Evolutionary conservation across 2,888 invertebrate genomes (phyloP).

Genomic region (Lottia gigantea): DNA sequence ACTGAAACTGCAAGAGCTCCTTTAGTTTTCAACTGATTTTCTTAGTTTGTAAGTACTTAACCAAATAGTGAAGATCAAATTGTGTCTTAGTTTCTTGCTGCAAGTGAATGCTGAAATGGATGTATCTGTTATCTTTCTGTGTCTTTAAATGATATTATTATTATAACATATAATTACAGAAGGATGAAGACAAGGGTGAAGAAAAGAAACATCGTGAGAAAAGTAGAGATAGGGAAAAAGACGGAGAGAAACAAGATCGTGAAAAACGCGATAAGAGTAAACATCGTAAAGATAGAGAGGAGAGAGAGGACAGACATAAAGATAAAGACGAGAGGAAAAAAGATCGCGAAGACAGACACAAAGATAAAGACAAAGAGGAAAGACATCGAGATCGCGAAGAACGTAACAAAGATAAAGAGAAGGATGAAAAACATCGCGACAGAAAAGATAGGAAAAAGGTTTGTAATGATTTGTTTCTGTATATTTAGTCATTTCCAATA

Average conservation of each 20-base stretch:
- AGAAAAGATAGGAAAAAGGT: slow-evolving; percentile 28
- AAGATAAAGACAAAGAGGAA: slow-evolving; percentile 34
- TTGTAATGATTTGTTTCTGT: slow-evolving; percentile 4
- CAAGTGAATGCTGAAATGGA: too few species aligned
- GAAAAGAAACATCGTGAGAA: slow-evolving; percentile 25
- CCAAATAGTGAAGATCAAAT: too few species aligned
- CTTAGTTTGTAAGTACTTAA: too few species aligned
- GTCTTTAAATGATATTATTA: too few species aligned
- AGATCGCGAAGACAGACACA: slow-evolving; percentile 27
- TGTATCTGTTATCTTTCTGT: too few species aligned
- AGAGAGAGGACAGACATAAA: slow-evolving; percentile 27
- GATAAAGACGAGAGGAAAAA: slow-evolving; percentile 22
- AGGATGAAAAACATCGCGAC: slow-evolving; percentile 25
- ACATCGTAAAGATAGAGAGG: slow-evolving; percentile 30
- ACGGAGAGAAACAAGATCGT: slow-evolving; percentile 23
- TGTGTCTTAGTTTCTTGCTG: too few species aligned
- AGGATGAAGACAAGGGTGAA: not conserved
- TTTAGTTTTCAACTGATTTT: too few species aligned
- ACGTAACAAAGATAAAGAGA: slow-evolving; percentile 35
- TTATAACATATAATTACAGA: not conserved
- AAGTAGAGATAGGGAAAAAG: slow-evolving; percentile 21
- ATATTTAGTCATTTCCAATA: too few species aligned
- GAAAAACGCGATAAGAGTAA: slow-evolving; percentile 26
- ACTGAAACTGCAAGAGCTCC: too few species aligned
- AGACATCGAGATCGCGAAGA: slow-evolving; percentile 30